These are phyloP conservation scores for Drosophila paulistorum DNA, from an alignment of 1,140 invertebrate species.

Conservation along the genomic window DNA sequence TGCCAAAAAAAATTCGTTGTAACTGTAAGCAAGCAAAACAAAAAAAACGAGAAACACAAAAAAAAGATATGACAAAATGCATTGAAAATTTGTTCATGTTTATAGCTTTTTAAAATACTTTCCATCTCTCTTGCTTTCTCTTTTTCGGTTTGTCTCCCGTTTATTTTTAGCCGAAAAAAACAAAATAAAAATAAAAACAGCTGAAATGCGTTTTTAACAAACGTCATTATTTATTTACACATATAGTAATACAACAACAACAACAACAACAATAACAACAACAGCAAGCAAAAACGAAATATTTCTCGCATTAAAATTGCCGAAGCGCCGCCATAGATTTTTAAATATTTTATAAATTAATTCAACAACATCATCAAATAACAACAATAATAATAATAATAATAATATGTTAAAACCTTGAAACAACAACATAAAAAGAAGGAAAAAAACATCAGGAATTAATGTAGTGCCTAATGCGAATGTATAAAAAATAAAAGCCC, in stretches of 20 bases:
- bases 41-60: not conserved
- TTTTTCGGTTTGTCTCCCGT: slow-evolving; percentile 31
- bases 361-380: slow-evolving; percentile 27
- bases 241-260: slow-evolving; percentile 35
- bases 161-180: slow-evolving; percentile 18
- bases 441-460: slow-evolving; percentile 57
- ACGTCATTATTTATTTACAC: slow-evolving; percentile 58
- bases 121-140: not conserved
- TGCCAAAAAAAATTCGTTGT: slow-evolving; percentile 36
- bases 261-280: slow-evolving; percentile 33
- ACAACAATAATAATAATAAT: slow-evolving; percentile 35
- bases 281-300: slow-evolving; percentile 47
- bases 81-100: not conserved
- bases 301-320: slow-evolving; percentile 8
- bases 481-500: slow-evolving; percentile 34
- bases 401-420: slow-evolving; percentile 21
- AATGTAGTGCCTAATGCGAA: slow-evolving; percentile 70
- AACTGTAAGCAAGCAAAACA: not conserved
- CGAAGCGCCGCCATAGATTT: slow-evolving; percentile 38
- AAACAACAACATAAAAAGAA: slow-evolving; percentile 3
- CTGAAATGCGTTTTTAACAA: slow-evolving; percentile 34
- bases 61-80: not conserved
- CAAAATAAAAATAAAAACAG: slow-evolving; percentile 11
- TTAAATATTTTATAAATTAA: slow-evolving; percentile 63
- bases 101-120: slow-evolving; percentile 7